phyloP scores from a whole-genome alignment of 2,888 invertebrate genomes.

The Raillietiella orientalis region DNA sequence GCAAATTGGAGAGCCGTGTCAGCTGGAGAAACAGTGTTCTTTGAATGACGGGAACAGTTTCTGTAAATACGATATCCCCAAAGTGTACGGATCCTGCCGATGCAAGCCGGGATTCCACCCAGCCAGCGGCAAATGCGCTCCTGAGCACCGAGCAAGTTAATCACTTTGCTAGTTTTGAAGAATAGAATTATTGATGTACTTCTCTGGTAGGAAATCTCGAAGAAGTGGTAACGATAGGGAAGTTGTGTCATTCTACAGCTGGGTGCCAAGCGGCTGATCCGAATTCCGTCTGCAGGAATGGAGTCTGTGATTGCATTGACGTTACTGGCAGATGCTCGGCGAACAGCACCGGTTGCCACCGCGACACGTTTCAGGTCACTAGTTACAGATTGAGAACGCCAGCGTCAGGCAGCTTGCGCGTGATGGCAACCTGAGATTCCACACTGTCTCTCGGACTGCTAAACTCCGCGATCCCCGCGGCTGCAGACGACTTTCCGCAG shows the following conservation, averaged over 20 bases:
- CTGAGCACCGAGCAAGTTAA: no score
- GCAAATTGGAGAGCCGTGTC: constrained; percentile 51
- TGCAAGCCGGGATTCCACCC: constrained; percentile 40
- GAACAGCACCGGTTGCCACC: constrained; percentile 36
- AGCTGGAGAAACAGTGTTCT: constrained; percentile 59
- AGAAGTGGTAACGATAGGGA: constrained; percentile 29
- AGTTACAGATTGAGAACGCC: no score
- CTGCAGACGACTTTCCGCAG: no score
- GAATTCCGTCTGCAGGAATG: constrained; percentile 34
- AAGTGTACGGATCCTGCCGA: constrained; percentile 56
- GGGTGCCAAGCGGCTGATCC: constrained; percentile 52
- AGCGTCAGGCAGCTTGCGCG: no score
- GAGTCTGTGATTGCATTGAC: constrained; percentile 38
- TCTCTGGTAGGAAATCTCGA: constrained; percentile 5
- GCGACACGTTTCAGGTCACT: constrained; percentile 46
- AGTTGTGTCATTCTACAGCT: constrained; percentile 32
- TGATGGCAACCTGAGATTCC: no score
- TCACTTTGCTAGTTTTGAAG: no score
- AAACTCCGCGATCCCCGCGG: no score
- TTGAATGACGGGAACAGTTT: constrained; percentile 49
- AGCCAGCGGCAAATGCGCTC: no score
- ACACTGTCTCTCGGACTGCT: no score
- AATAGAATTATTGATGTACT: no score
- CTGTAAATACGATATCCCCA: constrained; percentile 62
- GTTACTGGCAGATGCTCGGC: constrained; percentile 23